Evolutionary conservation across 2,888 invertebrate genomes (phyloP).

Genomic region (Lasioglossum morio): DNA sequence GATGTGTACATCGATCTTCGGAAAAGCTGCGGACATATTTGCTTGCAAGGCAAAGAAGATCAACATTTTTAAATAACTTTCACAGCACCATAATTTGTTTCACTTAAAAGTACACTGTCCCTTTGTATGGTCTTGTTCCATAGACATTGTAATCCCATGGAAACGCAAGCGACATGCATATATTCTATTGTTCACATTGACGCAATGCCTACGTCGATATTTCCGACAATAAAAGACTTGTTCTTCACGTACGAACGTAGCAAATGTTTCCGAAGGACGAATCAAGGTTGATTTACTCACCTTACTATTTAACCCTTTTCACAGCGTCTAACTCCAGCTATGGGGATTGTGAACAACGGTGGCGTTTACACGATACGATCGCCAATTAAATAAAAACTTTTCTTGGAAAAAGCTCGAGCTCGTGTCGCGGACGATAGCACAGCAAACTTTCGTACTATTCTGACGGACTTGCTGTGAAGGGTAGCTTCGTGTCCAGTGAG

Average conservation of each 20-base stretch:
- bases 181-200: background rate
- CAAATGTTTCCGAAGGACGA: background rate
- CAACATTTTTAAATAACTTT: background rate
- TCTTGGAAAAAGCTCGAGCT: background rate
- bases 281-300: constrained; percentile 53
- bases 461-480: constrained; percentile 55
- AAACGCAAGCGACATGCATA: background rate
- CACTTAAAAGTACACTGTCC: background rate
- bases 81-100: background rate
- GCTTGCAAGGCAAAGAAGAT: background rate
- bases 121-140: background rate
- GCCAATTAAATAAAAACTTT: background rate
- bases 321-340: background rate
- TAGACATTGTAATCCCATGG: background rate
- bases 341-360: background rate
- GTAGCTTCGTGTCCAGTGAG: constrained; percentile 55
- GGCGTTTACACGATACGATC: background rate
- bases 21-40: background rate
- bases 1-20: background rate
- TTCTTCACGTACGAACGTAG: background rate
- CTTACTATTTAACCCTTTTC: constrained; percentile 48
- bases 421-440: constrained; percentile 30
- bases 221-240: background rate
- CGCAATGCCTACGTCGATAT: background rate
- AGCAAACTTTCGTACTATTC: constrained; percentile 51